phyloP scores from a whole-genome alignment of 2,113 vertebrate genomes.

The Rhadina sibilatrix region DNA sequence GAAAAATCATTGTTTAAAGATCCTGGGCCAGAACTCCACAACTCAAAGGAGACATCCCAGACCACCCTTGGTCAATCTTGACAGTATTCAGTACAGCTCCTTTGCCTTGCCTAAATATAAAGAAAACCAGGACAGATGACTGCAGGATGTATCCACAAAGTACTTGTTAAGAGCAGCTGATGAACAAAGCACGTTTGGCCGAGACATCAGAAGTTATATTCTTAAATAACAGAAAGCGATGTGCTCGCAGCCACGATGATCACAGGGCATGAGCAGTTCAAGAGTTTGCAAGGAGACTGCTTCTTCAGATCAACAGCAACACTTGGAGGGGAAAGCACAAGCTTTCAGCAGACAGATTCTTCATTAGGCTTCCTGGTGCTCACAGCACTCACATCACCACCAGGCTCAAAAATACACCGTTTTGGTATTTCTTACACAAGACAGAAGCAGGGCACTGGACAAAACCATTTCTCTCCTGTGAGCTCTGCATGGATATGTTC shows the following conservation, averaged over 20 bases:
- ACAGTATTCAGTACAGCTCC: neutral
- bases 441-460: neutral
- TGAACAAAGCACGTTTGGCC: neutral
- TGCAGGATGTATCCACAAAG: neutral
- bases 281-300: neutral
- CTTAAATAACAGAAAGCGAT: neutral
- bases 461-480: neutral
- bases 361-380: neutral
- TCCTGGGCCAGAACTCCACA: neutral
- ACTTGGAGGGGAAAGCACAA: too few species aligned
- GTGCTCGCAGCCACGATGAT: neutral
- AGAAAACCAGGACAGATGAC: constrained; percentile 30
- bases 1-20: neutral
- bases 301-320: neutral
- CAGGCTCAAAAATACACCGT: neutral
- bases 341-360: neutral
- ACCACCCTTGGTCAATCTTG: neutral
- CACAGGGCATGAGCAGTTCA: neutral
- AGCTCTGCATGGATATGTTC: neutral
- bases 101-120: neutral
- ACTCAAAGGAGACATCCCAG: neutral
- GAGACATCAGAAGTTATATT: neutral
- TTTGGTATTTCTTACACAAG: neutral
- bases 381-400: neutral
- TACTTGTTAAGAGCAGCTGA: neutral